Evolutionary conservation across 2,797 vertebrate species (phyloP).

Genomic region (Rhyacichthys aspro): DNA sequence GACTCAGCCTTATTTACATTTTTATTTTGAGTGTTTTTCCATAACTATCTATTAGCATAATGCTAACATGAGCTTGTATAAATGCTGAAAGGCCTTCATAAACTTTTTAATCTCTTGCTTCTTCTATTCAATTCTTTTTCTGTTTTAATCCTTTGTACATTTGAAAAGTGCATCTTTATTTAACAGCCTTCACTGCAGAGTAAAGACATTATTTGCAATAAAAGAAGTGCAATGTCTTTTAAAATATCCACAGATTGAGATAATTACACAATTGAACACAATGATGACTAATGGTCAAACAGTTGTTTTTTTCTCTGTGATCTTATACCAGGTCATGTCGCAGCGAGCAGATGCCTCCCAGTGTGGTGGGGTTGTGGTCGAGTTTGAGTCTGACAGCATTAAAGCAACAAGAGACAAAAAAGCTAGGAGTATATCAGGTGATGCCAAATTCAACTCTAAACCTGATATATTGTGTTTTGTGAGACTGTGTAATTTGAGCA

Average conservation of each 20-base stretch:
- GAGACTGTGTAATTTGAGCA: constrained; percentile 13
- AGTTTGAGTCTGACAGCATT: constrained; percentile 73
- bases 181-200: not conserved
- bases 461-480: constrained; percentile 1
- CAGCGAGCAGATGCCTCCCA: constrained; percentile 70
- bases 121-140: not conserved
- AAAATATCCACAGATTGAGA: not conserved
- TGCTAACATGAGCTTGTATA: constrained; percentile 22
- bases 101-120: not conserved
- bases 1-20: constrained; percentile 20
- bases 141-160: not conserved
- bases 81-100: too few species aligned
- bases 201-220: too few species aligned
- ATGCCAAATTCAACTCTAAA: constrained; percentile 28
- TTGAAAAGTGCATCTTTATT: not conserved
- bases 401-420: constrained; percentile 62
- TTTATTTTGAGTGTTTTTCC: constrained; percentile 23
- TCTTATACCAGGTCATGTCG: constrained; percentile 70
- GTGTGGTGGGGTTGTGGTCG: constrained; percentile 70
- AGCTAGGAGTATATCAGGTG: constrained; percentile 72
- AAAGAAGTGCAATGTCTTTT: not conserved
- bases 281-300: constrained; percentile 20
- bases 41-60: constrained; percentile 14
- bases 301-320: constrained; percentile 36
- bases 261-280: not conserved